These are phyloP conservation scores for Plagodis dolabraria DNA, from an alignment of 2,888 invertebrate genomes.

Conservation along the genomic window DNA sequence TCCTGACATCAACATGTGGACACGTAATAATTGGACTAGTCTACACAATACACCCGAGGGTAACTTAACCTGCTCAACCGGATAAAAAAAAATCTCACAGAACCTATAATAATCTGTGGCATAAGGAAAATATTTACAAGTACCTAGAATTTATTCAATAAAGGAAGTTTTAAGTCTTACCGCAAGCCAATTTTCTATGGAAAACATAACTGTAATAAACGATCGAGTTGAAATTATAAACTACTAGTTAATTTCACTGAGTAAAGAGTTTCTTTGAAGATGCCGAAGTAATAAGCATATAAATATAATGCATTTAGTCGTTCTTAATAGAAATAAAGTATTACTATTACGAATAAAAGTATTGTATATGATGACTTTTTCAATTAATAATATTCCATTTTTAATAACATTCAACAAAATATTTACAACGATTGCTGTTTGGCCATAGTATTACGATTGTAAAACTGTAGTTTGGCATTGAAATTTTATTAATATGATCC, in stretches of 20 bases:
- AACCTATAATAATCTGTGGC: conserved; percentile 8
- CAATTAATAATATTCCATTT: too few relatives aligned
- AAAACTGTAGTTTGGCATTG: too few relatives aligned
- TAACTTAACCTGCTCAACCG: not conserved
- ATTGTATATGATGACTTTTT: too few relatives aligned
- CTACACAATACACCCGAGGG: conserved; percentile 1
- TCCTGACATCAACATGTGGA: not conserved
- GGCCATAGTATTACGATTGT: too few relatives aligned
- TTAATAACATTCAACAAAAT: too few relatives aligned
- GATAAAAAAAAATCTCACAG: conserved; percentile 4
- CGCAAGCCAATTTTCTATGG: conserved; percentile 2
- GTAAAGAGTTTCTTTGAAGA: not conserved
- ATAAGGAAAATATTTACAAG: conserved; percentile 15
- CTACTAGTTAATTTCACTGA: not conserved
- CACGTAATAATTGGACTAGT: not conserved
- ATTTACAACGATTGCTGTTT: too few relatives aligned
- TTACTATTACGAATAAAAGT: too few relatives aligned
- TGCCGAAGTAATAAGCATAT: not conserved
- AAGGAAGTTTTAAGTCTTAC: conserved; percentile 13
- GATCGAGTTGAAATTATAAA: not conserved
- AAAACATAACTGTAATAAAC: conserved; percentile 2
- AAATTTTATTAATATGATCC: too few relatives aligned
- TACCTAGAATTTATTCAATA: conserved; percentile 4
- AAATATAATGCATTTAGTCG: not conserved
- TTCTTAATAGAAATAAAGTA: not conserved